Evolutionary conservation across 2,113 vertebrate genomes (phyloP).

Genomic region (Pachyramphus minor): DNA sequence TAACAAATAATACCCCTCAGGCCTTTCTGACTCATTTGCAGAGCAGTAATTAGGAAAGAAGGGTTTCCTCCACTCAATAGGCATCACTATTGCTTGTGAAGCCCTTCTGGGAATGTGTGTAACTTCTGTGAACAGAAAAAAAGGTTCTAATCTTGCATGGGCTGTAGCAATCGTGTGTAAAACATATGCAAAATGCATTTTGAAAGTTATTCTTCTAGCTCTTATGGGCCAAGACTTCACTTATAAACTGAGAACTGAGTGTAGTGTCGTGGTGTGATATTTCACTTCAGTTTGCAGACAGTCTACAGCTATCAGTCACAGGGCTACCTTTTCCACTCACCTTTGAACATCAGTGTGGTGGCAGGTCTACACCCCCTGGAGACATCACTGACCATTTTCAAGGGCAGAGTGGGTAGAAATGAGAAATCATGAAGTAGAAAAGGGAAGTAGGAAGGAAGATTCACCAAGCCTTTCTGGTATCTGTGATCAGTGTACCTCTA

Average conservation of each 20-base stretch:
- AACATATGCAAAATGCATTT: not conserved
- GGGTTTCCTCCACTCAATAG: not conserved
- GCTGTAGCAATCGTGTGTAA: not conserved
- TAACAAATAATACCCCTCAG: not conserved
- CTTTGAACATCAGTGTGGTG: not conserved
- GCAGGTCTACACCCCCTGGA: not conserved
- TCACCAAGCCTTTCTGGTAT: not conserved
- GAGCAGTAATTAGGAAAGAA: conserved; percentile 8
- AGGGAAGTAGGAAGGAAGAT: not conserved
- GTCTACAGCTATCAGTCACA: not conserved
- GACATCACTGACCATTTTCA: not conserved
- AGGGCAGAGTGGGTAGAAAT: not conserved
- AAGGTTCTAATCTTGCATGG: not conserved
- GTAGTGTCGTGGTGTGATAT: not conserved
- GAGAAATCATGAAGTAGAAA: not conserved
- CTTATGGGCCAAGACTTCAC: not conserved
- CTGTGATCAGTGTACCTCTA: not conserved
- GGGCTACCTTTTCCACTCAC: not conserved
- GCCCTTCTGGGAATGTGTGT: not conserved
- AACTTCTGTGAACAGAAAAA: not conserved
- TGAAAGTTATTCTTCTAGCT: not conserved
- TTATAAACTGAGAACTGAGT: not conserved
- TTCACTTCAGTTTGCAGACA: not conserved
- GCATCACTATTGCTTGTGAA: not conserved
- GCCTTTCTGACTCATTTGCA: conserved; percentile 7